phyloP scores from a whole-genome alignment of 53 echinoderm and acorn worm genomes.

The Luidia sarsii region DNA sequence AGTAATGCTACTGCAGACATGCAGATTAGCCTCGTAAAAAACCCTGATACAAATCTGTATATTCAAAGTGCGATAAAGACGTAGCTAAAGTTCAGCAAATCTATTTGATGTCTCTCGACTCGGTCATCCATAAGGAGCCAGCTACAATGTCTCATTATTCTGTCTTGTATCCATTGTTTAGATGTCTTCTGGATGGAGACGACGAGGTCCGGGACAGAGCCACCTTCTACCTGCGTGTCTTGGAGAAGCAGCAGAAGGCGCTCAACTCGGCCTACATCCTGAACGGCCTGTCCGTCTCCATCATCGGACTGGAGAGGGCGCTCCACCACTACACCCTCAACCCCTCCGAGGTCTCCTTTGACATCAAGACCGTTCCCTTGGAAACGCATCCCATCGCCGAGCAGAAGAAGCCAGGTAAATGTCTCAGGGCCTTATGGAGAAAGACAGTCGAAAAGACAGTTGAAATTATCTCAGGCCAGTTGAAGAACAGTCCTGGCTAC shows the following conservation, averaged over 20 bases:
- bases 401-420: constrained; percentile 77
- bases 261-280: constrained; percentile 97
- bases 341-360: constrained; percentile 88
- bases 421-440: neutral
- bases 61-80: no score
- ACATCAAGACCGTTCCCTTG: constrained; percentile 93
- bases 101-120: no score
- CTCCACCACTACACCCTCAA: constrained; percentile 96
- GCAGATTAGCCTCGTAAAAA: no score
- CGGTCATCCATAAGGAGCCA: no score
- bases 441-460: neutral
- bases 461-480: no score
- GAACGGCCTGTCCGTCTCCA: constrained; percentile 88
- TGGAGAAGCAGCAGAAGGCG: constrained; percentile 88
- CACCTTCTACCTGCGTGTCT: constrained; percentile 85
- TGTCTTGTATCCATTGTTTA: no score
- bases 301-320: constrained; percentile 95
- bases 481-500: no score
- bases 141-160: no score
- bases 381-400: constrained; percentile 87
- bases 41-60: no score
- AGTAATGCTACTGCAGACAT: no score
- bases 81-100: no score
- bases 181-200: constrained; percentile 89
- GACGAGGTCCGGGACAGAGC: constrained; percentile 97